Base-by-base conservation (phyloP, 2,113 vertebrate species). In the Rhineura floridana region DNA sequence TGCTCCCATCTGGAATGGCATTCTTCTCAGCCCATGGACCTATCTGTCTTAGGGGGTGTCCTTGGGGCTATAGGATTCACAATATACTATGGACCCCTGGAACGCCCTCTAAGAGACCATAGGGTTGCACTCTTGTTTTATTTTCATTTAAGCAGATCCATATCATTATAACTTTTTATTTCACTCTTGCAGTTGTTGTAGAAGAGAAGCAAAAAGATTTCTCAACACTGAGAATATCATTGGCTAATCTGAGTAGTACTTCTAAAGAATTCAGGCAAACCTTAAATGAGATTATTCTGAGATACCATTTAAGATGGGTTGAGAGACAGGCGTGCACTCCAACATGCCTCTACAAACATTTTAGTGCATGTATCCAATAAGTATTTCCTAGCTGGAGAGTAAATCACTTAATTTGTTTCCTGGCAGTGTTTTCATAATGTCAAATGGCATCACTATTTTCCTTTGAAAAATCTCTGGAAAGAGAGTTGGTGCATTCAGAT, bases 271-370 rank as follows among this genome's bases (percentile, higher is more conserved):
- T 52, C 28, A 72, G 25, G 73, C 36, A 88, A 81, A 4, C 23
- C 0, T 75, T 33, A 52, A 91, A 55, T 87, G 79, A 92, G 70
- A 90, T 91, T 87, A 91, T 21, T 72, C 4, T 33, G 39, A 87
- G 78, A 85, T 86, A 88, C 0, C 10, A 42, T 82, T 87, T 93
- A 46, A 76, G 55, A 65, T 79, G 72, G n/a, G 48, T 84, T 86
- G 46, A 70, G 73, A 44, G 88, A 90, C 90, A 88, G 90, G 90
- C 0, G 0, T 63, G 42, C 88, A 85, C 79, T 89, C 65, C 84
- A 83, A 88, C 67, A 4, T 81, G 90, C 83, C 89, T 89, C 84
- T 94, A 62, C 91, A 96, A 94, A 91, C 84, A 91, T 72, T 92
- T 91, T 92, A 87, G 87, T 89, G 77, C 81, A 86, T n/a, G 21